phyloP scores from a whole-genome alignment of 2,113 vertebrate species.

The Lamprotornis superbus region DNA sequence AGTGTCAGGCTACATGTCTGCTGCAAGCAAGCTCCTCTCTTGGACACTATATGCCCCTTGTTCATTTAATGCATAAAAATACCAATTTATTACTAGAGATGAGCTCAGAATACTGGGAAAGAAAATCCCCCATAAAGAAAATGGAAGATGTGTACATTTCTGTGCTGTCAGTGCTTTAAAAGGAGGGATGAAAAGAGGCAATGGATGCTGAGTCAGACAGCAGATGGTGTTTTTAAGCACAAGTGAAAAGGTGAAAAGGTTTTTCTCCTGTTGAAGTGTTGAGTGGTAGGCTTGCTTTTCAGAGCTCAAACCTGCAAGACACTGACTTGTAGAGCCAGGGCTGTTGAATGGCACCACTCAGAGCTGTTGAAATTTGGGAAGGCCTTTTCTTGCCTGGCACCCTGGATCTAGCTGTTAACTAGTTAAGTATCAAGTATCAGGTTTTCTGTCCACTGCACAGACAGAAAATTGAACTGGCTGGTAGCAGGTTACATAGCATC shows the following conservation, averaged over 20 bases:
- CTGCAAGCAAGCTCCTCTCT: neutral
- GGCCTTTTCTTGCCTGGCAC: neutral
- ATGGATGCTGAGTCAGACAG: neutral
- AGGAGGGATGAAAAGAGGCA: neutral
- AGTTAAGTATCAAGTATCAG: neutral
- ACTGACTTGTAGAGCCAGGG: neutral
- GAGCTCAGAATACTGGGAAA: neutral
- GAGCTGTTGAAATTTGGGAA: neutral
- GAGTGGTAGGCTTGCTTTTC: neutral
- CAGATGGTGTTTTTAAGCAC: neutral
- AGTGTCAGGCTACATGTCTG: neutral
- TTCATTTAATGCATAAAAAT: neutral
- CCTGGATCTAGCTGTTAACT: neutral
- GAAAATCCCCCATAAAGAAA: neutral
- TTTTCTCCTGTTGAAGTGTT: neutral
- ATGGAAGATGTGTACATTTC: rapidly evolving
- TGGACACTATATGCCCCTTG: neutral
- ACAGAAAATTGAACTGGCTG: neutral
- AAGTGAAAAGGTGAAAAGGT: neutral
- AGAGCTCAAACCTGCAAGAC: neutral
- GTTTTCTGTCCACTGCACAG: neutral
- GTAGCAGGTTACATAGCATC: neutral
- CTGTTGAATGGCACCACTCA: neutral
- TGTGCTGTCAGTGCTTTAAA: neutral
- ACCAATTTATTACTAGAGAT: neutral